Evolutionary conservation across 2,888 invertebrate genomes (phyloP).

Genomic region (Athalia rosae): DNA sequence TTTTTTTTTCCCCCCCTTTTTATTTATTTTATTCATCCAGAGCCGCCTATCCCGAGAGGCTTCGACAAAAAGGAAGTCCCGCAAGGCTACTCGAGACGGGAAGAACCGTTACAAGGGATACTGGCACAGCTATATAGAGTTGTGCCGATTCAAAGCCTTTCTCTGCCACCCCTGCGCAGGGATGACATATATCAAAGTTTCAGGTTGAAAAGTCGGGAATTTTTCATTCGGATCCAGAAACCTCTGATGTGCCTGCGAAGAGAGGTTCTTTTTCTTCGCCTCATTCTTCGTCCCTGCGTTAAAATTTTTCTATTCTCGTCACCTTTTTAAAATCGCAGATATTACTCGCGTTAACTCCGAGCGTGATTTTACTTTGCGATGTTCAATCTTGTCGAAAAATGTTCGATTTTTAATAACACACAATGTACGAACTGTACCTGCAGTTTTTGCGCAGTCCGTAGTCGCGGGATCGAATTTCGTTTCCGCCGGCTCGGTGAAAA

Average conservation of each 20-base stretch:
- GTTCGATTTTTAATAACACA: too few relatives aligned
- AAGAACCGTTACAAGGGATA: background rate
- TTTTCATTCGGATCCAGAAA: slow-evolving; percentile 32
- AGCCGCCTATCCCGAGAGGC: background rate
- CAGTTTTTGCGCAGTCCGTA: too few relatives aligned
- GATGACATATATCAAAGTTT: slow-evolving; percentile 1
- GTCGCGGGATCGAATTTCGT: too few relatives aligned
- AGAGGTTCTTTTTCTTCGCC: slow-evolving; percentile 3
- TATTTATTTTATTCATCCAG: background rate
- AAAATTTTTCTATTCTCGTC: background rate
- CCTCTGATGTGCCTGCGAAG: slow-evolving; percentile 20
- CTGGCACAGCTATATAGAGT: background rate
- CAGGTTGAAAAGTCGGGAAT: slow-evolving; percentile 28
- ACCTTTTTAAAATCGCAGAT: too few relatives aligned
- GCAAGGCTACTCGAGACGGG: slow-evolving; percentile 3
- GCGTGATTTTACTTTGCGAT: too few relatives aligned
- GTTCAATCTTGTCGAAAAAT: too few relatives aligned
- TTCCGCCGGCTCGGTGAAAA: too few relatives aligned
- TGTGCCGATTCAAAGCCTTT: background rate
- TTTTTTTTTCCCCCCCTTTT: too few relatives aligned
- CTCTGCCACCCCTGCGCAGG: background rate
- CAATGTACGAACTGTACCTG: too few relatives aligned
- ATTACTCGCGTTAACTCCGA: too few relatives aligned
- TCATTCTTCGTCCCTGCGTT: background rate
- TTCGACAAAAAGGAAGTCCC: slow-evolving; percentile 17